A percentile compares a stretch with the other conserved stretches of the same genome.
Evolutionary conservation across 2,888 invertebrate species (phyloP).

Genomic region (Trisateles emortualis): DNA sequence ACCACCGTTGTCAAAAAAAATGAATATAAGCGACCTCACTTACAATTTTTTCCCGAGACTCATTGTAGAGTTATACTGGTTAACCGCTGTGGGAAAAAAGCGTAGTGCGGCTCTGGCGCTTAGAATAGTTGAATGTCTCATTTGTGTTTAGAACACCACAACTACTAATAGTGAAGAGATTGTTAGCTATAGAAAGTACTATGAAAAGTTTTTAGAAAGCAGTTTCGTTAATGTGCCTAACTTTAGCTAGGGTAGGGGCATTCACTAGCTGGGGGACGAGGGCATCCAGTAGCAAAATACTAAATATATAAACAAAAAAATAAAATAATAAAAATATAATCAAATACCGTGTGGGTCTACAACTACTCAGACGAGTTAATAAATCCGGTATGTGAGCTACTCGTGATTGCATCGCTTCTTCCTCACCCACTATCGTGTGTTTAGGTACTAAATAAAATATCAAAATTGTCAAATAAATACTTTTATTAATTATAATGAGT

Average conservation of each 20-base stretch:
- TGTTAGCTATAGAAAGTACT: constrained; percentile 61
- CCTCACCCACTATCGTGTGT: constrained; percentile 31
- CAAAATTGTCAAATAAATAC: constrained; percentile 78
- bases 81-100: neutral
- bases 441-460: constrained; percentile 78
- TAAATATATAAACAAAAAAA: constrained; percentile 69
- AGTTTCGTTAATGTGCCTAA: constrained; percentile 81
- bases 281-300: constrained; percentile 84
- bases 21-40: no score
- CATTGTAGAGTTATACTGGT: no score
- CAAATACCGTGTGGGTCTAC: constrained; percentile 78
- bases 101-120: no score
- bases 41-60: no score
- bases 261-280: constrained; percentile 83
- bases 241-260: constrained; percentile 75
- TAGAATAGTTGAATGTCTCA: constrained; percentile 2
- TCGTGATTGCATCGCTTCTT: constrained; percentile 50
- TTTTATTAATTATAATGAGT: constrained; percentile 84
- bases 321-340: constrained; percentile 52
- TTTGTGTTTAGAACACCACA: constrained; percentile 75
- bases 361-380: constrained; percentile 63
- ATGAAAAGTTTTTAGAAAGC: constrained; percentile 67
- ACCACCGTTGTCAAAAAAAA: no score
- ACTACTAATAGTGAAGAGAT: constrained; percentile 69
- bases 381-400: constrained; percentile 85